Base-by-base conservation (phyloP, 2,797 vertebrate genomes). In the Aeoliscus strigatus region DNA sequence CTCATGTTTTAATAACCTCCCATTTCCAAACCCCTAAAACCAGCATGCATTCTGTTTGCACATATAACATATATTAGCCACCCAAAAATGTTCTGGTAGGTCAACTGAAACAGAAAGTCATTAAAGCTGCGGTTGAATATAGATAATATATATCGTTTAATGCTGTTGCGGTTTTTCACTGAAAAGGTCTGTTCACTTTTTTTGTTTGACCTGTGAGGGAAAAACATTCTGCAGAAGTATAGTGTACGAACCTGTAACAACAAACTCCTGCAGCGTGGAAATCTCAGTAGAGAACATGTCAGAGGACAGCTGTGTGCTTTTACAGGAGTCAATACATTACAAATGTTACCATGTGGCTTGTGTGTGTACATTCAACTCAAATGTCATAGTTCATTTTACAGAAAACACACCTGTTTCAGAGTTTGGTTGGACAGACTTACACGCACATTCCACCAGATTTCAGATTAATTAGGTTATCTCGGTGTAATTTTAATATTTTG, bases 371-470 rank as follows among this genome's bases (percentile, higher is more conserved):
- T 51, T 73, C 40, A 64, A 55, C 31, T 31, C 47, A 16, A 62
- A 61, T 58, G 60, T 41, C 50, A 52, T 9, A 52, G 60, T 60
- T 81, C 43, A 56, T 63, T 62, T 60, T 55, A 65, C 35, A 29
- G 46, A 73, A 79, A 79, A 73, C 69, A 77, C 74, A 83, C 75
- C 75, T 77, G 73, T 39, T 72, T 63, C 60, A 60, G 56, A 69
- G 72, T 61, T 55, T 59, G 46, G 53, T 79, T 79, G 66, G 72
- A 57, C 6, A 14, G 26, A 45, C 24, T 45, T 58, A n/a, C 47
- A 54, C 50, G 53, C 47, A 17, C 38, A n/a, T n/a, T n/a, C n/a
- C n/a, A n/a, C n/a, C n/a, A n/a, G n/a, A n/a, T n/a, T n/a, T n/a
- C n/a, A n/a, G n/a, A n/a, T n/a, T n/a, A n/a, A n/a, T n/a, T n/a